Evolutionary conservation across 2,797 vertebrate species (phyloP).

Genomic region (Rallus crepitans): DNA sequence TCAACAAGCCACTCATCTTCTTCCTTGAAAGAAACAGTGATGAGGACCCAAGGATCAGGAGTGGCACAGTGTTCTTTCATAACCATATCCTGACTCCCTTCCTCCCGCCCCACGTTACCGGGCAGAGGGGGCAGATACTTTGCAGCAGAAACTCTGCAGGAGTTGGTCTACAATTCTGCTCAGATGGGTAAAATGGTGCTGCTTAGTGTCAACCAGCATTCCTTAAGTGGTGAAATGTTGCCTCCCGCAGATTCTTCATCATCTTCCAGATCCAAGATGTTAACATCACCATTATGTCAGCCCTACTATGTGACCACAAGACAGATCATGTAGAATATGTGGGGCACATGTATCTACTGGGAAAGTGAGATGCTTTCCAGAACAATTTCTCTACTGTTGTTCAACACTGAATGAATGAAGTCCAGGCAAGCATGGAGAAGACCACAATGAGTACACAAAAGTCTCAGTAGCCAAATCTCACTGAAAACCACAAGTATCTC

Average conservation of each 20-base stretch:
- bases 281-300: not conserved
- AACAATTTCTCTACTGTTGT: not conserved
- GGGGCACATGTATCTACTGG: fast-evolving
- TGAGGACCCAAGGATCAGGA: not conserved
- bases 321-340: fast-evolving
- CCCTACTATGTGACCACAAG: not conserved
- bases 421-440: not conserved
- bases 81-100: not conserved
- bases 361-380: not conserved
- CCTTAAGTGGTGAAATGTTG: not conserved
- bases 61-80: not conserved
- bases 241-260: not conserved
- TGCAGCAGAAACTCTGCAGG: not conserved
- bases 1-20: not conserved
- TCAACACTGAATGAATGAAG: not conserved
- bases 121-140: not conserved
- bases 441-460: not conserved
- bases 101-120: not conserved
- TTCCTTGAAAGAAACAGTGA: not conserved
- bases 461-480: not conserved
- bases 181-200: not conserved
- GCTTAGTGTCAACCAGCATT: not conserved
- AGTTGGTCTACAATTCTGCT: not conserved
- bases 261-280: not conserved
- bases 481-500: not conserved